Percentiles rank a stretch among this genome's conserved stretches.
phyloP scores from a whole-genome alignment of 1,140 invertebrate genomes.

The Dolichoris vasculosae region DNA sequence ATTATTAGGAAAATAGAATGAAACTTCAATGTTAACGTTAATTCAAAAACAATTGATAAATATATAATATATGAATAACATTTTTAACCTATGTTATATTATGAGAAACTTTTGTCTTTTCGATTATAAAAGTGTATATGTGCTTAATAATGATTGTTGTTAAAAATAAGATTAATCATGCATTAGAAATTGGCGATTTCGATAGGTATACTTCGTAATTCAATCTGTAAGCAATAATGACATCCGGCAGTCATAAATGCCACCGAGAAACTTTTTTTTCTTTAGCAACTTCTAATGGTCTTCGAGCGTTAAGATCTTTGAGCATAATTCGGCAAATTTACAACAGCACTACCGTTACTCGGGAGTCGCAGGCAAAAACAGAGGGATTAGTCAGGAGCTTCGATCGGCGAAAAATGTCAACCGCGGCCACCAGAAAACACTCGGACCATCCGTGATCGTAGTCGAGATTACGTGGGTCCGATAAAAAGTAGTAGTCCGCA shows the following conservation, averaged over 20 bases:
- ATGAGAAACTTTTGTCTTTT: too few species aligned
- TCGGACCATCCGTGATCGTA: slow-evolving; percentile 23
- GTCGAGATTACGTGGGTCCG: slow-evolving; percentile 29
- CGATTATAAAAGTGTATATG: too few species aligned
- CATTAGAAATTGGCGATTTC: too few species aligned
- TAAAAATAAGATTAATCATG: too few species aligned
- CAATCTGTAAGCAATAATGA: background rate
- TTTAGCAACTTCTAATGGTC: background rate
- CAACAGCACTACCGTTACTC: slow-evolving; percentile 16
- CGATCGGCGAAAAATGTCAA: slow-evolving; percentile 39
- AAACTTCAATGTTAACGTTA: too few species aligned
- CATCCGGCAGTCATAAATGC: background rate
- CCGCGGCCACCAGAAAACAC: slow-evolving; percentile 32
- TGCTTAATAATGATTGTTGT: too few species aligned
- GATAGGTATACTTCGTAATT: too few species aligned
- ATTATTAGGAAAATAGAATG: too few species aligned
- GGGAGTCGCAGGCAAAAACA: background rate
- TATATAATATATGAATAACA: too few species aligned
- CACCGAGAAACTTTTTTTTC: background rate
- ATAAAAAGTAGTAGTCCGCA: slow-evolving; percentile 46
- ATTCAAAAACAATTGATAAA: too few species aligned
- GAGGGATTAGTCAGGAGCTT: slow-evolving; percentile 19
- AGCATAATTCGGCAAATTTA: slow-evolving; percentile 40
- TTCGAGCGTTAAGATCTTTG: slow-evolving; percentile 1
- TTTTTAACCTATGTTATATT: too few species aligned